phyloP scores from a whole-genome alignment of 2,888 invertebrate genomes.

The Himalopsyche tibetana region DNA sequence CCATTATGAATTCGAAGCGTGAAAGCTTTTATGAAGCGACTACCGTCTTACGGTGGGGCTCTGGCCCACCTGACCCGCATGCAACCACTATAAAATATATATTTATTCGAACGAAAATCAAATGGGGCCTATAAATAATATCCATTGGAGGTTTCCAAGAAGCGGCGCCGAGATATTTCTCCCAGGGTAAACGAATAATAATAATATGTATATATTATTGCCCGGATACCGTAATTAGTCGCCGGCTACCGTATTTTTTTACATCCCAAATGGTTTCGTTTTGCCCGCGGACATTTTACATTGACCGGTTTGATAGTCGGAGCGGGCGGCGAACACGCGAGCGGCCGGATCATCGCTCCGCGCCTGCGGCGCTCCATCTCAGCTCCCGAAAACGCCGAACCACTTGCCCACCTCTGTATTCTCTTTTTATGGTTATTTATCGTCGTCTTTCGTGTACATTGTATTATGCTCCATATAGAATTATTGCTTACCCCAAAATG shows the following conservation, averaged over 20 bases:
- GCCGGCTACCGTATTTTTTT: constrained; percentile 65
- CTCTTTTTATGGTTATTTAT: constrained; percentile 27
- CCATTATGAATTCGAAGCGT: constrained; percentile 9
- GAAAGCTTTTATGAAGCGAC: constrained; percentile 31
- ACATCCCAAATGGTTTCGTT: constrained; percentile 43
- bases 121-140: constrained; percentile 42
- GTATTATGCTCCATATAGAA: neutral
- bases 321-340: constrained; percentile 30
- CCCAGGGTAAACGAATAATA: constrained; percentile 58
- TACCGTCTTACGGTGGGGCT: neutral
- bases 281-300: constrained; percentile 31
- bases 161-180: constrained; percentile 55
- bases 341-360: neutral
- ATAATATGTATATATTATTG: constrained; percentile 49
- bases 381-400: constrained; percentile 33
- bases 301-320: constrained; percentile 26
- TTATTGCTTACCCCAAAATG: neutral
- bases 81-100: constrained; percentile 29
- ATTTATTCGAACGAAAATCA: constrained; percentile 7
- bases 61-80: constrained; percentile 3
- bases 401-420: constrained; percentile 13
- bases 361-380: constrained; percentile 25
- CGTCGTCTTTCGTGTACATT: neutral
- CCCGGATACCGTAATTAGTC: constrained; percentile 60
- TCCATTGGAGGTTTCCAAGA: neutral